These are phyloP conservation scores for Harpagoxenus sublaevis DNA, from an alignment of 2,888 invertebrate species.

Conservation along the genomic window DNA sequence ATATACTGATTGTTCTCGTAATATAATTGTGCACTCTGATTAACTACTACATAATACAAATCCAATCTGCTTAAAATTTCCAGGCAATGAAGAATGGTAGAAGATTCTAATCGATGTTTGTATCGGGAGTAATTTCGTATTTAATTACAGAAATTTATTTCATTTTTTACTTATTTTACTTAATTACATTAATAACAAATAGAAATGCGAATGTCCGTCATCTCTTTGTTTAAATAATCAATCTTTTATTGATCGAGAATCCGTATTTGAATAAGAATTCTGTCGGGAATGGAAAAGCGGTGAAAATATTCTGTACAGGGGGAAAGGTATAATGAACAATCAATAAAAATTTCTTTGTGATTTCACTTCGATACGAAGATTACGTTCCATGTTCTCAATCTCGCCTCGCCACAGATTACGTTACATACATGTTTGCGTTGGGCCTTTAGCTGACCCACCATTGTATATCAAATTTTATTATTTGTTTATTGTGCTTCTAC, in stretches of 20 bases:
- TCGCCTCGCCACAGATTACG: constrained; percentile 6
- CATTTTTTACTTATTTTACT: background rate
- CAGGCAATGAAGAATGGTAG: background rate
- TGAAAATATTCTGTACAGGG: background rate
- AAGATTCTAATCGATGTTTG: background rate
- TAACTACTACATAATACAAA: background rate
- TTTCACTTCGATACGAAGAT: background rate
- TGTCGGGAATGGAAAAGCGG: background rate
- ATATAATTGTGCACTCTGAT: background rate
- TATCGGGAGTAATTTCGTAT: background rate
- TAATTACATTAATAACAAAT: background rate
- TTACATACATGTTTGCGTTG: constrained; percentile 13
- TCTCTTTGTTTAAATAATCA: background rate
- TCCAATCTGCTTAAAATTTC: background rate
- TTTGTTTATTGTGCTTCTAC: constrained; percentile 22
- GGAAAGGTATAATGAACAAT: background rate
- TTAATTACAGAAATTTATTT: background rate
- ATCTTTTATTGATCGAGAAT: background rate
- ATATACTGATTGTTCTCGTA: background rate
- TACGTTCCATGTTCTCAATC: constrained; percentile 23
- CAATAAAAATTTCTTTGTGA: constrained; percentile 6
- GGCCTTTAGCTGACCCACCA: constrained; percentile 2
- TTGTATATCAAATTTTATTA: constrained; percentile 48
- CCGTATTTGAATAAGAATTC: background rate
- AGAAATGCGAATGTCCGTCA: background rate